phyloP scores from a whole-genome alignment of 1,140 invertebrate species.

The Phenacoccus solenopsis region DNA sequence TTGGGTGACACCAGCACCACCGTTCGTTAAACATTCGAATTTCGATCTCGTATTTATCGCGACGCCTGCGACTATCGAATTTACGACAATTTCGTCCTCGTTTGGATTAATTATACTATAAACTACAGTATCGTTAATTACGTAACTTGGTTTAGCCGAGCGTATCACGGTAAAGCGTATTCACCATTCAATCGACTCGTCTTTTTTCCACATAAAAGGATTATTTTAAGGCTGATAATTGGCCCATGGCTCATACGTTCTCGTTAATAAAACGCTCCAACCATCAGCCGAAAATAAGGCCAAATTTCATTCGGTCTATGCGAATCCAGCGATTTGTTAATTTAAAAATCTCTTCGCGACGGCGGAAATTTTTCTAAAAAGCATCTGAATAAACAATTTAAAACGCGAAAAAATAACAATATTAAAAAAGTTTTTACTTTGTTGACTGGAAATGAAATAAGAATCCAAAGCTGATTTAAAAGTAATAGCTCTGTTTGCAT shows the following conservation, averaged over 20 bases:
- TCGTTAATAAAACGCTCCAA: too few species aligned
- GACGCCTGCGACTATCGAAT: background rate
- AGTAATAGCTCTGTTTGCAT: constrained; percentile 16
- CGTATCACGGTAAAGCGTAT: background rate
- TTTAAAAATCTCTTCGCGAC: background rate
- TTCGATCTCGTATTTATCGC: background rate
- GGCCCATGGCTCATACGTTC: too few species aligned
- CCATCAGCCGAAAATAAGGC: too few species aligned
- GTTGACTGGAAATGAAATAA: constrained; percentile 15
- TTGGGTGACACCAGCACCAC: too few species aligned
- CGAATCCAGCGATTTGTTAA: background rate
- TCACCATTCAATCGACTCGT: background rate
- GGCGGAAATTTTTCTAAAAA: background rate
- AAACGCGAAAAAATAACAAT: constrained; percentile 13
- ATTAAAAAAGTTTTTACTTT: background rate
- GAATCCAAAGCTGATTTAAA: constrained; percentile 16
- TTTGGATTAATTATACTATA: constrained; percentile 4
- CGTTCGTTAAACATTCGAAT: too few species aligned
- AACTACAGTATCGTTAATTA: background rate
- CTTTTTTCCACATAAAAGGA: too few species aligned
- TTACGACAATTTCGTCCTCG: background rate
- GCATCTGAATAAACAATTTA: constrained; percentile 14
- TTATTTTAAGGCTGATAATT: too few species aligned
- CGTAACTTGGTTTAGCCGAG: background rate
- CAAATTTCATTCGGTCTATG: too few species aligned